Base-by-base conservation (phyloP, 1,140 invertebrate genomes). In the Drosophila lacteicornis region DNA sequence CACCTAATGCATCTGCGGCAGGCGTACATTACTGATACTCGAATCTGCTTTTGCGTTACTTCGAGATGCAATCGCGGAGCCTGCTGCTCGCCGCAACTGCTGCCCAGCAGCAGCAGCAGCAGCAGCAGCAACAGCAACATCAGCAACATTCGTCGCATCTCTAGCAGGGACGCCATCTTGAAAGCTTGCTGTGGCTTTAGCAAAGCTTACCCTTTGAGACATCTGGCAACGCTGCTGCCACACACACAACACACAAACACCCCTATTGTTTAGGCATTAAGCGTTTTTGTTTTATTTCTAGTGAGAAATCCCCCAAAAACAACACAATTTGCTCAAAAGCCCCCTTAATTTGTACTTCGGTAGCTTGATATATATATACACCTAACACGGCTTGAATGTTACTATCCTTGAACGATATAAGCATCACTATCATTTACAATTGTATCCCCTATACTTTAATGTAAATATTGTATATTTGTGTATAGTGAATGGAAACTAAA, bases 21-120 rank as follows among this genome's bases (percentile, higher is more conserved):
- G 84, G 79, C 69, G 90, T 92, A 79, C 90, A 92, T 91, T 92
- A 92, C 91, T 92, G 91, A 92, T 92, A 92, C 91, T 92, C 91
- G 79, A 91, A 90, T 78, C 80, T 92, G 63, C 80, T 92, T 82
- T 90, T 92, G 71, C 88, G 86, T 78, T 92, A 92, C 70, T 92
- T 92, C 78, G 87, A 92, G 83, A 91, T 92, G 87, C 91, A 91
- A 57, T 91, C 88, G 51, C 88, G 80, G 7, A 88, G 75, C 55
- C 66, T 91, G 60, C 69, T 91, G 66, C 43, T 91, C 12, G 87
- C 71, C 5, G 82, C 53, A n/a, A 40, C 36, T 25, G 53, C 83
- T 62, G 84, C 84, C 49, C 83, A 86, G 57, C 82, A 80, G 27
- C 76, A 79, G 27, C 27, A 27, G 27, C 80, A 82, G 9, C 62